Conservation (phyloP, 2,888 invertebrate genomes). For the Sesia apiformis region DNA sequence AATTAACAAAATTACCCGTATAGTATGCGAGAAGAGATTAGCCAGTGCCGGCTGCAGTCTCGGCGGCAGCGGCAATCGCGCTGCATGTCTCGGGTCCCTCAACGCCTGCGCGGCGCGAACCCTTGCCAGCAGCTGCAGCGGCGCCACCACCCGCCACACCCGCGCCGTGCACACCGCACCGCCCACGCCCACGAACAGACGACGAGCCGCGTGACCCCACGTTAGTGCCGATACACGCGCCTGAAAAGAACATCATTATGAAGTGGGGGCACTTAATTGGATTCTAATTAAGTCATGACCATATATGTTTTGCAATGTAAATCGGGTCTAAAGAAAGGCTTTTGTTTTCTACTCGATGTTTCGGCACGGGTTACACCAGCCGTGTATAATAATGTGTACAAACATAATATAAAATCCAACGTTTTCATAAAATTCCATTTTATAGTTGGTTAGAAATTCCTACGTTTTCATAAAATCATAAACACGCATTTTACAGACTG, state of each 20-base stretch:
- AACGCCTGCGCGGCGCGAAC: slow-evolving; percentile 85
- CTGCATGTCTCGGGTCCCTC: slow-evolving; percentile 82
- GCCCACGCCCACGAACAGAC: slow-evolving; percentile 89
- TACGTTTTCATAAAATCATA: no score
- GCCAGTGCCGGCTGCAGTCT: slow-evolving; percentile 88
- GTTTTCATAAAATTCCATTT: no score
- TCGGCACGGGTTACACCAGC: no score
- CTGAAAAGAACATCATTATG: slow-evolving; percentile 43
- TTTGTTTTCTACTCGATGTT: no score
- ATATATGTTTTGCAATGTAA: no score
- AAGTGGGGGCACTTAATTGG: no score
- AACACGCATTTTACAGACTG: no score
- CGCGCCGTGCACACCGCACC: slow-evolving; percentile 94
- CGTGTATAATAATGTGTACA: no score
- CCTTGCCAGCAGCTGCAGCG: slow-evolving; percentile 91
- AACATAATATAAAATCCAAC: no score
- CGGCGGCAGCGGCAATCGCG: slow-evolving; percentile 89
- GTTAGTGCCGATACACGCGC: slow-evolving; percentile 93
- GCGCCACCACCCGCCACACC: slow-evolving; percentile 92
- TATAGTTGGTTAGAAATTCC: no score
- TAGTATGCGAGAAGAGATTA: slow-evolving; percentile 93
- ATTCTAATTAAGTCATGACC: no score
- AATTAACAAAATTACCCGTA: slow-evolving; percentile 77
- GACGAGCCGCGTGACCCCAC: slow-evolving; percentile 98
- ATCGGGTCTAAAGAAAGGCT: neutral